A percentile compares a stretch with the other conserved stretches of the same genome.
Conservation (phyloP, 1,140 invertebrate species). For the Battus philenor region DNA sequence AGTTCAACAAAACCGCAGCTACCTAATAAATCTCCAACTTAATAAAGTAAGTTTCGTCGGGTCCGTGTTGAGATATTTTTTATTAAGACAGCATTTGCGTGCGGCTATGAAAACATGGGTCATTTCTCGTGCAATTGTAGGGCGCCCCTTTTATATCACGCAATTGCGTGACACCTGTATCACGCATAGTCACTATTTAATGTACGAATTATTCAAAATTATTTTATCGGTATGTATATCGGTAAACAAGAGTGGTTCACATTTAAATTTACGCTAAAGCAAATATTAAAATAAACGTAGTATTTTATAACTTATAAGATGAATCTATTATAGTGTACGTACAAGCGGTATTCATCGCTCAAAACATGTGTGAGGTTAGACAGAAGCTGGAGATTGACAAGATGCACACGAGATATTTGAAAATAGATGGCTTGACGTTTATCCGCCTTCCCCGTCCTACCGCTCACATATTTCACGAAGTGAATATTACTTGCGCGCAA, state of each 20-base stretch:
- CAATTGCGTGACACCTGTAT: slow-evolving; percentile 43
- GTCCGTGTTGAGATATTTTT: slow-evolving; percentile 8
- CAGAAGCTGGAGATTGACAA: no score
- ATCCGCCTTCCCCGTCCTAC: no score
- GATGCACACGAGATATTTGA: no score
- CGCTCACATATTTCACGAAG: no score
- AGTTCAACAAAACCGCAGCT: background rate
- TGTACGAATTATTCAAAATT: slow-evolving; percentile 14
- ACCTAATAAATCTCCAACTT: slow-evolving; percentile 15
- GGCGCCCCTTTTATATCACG: slow-evolving; percentile 49
- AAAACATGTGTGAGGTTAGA: no score
- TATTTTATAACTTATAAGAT: no score
- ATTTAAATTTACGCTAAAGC: no score
- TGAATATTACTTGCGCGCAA: no score
- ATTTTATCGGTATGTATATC: background rate
- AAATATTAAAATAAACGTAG: no score
- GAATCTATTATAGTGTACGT: no score
- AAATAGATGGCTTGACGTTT: no score
- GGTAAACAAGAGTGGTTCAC: background rate
- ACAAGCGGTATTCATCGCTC: no score
- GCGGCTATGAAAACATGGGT: slow-evolving; percentile 41
- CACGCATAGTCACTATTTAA: slow-evolving; percentile 9
- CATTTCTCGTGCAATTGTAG: slow-evolving; percentile 53
- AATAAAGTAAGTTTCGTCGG: slow-evolving; percentile 13
- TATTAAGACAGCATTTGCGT: slow-evolving; percentile 44